Base-by-base conservation (phyloP, 1,140 invertebrate species). In the Sinonovacula constricta region DNA sequence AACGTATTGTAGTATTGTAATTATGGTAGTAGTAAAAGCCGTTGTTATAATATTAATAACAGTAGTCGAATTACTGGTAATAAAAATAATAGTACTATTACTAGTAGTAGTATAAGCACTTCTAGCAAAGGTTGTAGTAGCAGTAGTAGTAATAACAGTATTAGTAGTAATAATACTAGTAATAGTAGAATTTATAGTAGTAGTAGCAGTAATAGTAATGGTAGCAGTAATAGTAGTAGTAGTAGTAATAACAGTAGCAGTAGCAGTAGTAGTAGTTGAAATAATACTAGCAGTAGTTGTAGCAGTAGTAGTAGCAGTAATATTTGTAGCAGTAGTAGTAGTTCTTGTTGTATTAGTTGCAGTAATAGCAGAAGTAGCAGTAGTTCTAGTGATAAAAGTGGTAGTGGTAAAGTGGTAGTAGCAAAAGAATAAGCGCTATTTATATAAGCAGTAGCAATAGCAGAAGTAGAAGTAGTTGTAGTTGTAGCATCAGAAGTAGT, bases 341-440 rank as follows among this genome's bases (percentile, higher is more conserved):
- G n/a, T n/a, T n/a, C n/a, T n/a, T n/a, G n/a, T n/a, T n/a, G n/a
- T n/a, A n/a, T n/a, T n/a, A n/a, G n/a, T n/a, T n/a, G n/a, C n/a
- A n/a, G n/a, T n/a, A n/a, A n/a, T n/a, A n/a, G n/a, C n/a, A n/a
- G n/a, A n/a, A n/a, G n/a, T n/a, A n/a, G n/a, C n/a, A n/a, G n/a
- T n/a, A n/a, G n/a, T n/a, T n/a, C n/a, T n/a, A n/a, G n/a, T n/a
- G n/a, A n/a, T n/a, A n/a, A n/a, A n/a, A n/a, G n/a, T n/a, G n/a
- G n/a, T 56, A 12, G 51, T 33, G 22, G 39, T 68, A 57, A n/a
- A 57, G 66, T 68, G 22, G 66, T 68, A 53, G 66, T 57, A 68
- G 66, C 39, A 68, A 36, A 36, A 57, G 45, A 36, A 68, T 24
- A 36, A 68, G 66, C 51, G 51, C 34, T 68, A 68, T 33, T 68